Base-by-base conservation (phyloP, 2,888 invertebrate species). In the Mythimna lalbum region DNA sequence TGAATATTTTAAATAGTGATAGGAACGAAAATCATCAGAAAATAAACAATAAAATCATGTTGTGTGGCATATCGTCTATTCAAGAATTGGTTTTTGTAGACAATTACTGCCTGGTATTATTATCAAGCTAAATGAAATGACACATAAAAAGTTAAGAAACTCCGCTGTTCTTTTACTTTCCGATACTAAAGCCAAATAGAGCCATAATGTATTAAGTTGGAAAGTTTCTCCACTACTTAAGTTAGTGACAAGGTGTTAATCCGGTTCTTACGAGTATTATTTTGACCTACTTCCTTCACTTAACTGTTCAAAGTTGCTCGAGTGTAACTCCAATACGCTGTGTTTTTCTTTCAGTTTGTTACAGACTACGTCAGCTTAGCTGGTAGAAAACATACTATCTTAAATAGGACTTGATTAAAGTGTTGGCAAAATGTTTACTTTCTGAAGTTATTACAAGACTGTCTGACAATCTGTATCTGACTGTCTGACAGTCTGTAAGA, bases 231-330 rank as follows among this genome's bases (percentile, higher is more conserved):
- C 43, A 31, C 72, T 80, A 67, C 68, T 79, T 77, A 74, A 69
- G 69, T 78, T 75, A 65, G 69, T 74, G 78, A 68, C 75, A 71
- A 83, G 69, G 73, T 67, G 73, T 63, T 82, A 82, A 82, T 82
- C 81, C 79, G 49, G 62, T 64, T 70, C 70, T 73, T 80, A 69
- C 63, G 68, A 76, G 76, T 74, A 72, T 72, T 78, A 79, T 84
- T 70, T 63, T 84, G 76, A 78, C 78, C 84, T 63, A 83, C 36
- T 84, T 82, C 69, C 73, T 78, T 78, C 49, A 70, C 68, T 72
- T 70, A 52, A 81, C 76, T 72, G 73, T 71, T 68, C 69, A 69
- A 82, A 83, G 67, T 81, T 76, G 33, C 68, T 39, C 56, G 64
- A 52, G 21, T 66, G 63, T 78, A 73, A 78, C 66, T 78, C 62